Evolutionary conservation across 2,797 vertebrate species (phyloP).

Genomic region (Poeciliopsis gracilis): DNA sequence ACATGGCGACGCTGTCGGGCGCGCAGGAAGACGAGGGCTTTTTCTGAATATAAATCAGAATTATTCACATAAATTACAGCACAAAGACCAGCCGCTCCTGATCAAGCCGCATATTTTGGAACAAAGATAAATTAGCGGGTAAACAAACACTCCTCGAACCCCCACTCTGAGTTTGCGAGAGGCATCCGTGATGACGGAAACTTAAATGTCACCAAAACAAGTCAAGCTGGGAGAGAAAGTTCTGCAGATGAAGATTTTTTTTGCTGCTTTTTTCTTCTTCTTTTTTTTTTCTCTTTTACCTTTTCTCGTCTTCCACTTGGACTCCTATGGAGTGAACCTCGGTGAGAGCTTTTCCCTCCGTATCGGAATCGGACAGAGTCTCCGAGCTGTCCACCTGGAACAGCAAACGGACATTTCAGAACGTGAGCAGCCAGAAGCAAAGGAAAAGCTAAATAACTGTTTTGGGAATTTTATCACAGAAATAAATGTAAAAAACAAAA

Average conservation of each 20-base stretch:
- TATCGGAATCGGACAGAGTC: conserved; percentile 94
- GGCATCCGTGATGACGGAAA: conserved; percentile 31
- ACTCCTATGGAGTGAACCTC: conserved; percentile 98
- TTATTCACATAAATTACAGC: conserved; percentile 68
- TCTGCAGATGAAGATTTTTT: conserved; percentile 10
- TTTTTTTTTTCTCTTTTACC: conserved; percentile 76
- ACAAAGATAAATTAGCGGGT: conserved; percentile 40
- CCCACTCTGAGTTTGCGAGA: conserved; percentile 27
- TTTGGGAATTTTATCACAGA: not conserved
- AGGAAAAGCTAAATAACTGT: not conserved
- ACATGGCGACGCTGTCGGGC: conserved; percentile 52
- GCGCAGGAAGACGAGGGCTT: conserved; percentile 39
- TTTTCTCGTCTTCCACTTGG: conserved; percentile 98
- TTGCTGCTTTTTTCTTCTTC: not conserved
- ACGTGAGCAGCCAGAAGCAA: not conserved
- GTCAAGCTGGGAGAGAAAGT: conserved; percentile 2
- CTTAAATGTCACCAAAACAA: conserved; percentile 54
- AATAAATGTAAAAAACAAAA: not conserved
- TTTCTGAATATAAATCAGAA: conserved; percentile 57
- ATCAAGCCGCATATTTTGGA: conserved; percentile 53
- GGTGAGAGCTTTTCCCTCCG: conserved; percentile 90
- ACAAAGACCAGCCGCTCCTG: conserved; percentile 41
- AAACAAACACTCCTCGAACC: conserved; percentile 21
- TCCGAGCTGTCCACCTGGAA: conserved; percentile 88
- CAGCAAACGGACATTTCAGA: conserved; percentile 1